Evolutionary conservation across 92 coral and sea anemone species (phyloP), one percentile per base, ranked within the genome.

Genomic region (Hydrozoanthus gracilis): DNA sequence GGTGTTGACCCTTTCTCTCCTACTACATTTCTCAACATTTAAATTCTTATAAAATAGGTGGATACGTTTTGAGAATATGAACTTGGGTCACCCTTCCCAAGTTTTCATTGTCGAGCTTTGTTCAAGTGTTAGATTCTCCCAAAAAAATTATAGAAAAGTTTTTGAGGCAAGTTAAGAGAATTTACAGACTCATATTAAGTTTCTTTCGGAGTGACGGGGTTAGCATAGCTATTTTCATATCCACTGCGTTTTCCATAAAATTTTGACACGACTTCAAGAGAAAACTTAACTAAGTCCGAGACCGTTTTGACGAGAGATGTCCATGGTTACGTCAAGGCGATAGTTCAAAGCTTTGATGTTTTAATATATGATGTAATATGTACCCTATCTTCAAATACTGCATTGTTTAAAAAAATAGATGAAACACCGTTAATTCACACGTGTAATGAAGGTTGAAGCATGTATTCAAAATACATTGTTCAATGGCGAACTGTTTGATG

Each of bases 401-500:
- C 61, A 8, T 74, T 27, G 39, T 27, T 27, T 27, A 54, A 7
- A 74, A 48, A 60, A 60, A 74, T 48, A 49, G 79, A 14, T 50
- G 56, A 50, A 48, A 48, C 60, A 15, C 79, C 48, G 79, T 47
- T 48, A 50, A 74, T 74, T 74, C 5, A 18, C 72, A 20, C 72
- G 35, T 67, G 72, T 67, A 67, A 67, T 74, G 20, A 45, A 16
- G 7, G 44, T 8, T 74, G 79, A 44, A 74, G 39, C 79, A 74
- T 74, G 79, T 50, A 74, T 74, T 74, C 79, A 74, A 74, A 74
- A 74, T 50, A 74, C 79, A 50, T n/a, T 49, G 62, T 16, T 74
- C 16, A 74, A 48, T 74, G 48, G 51, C 51, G 18, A 74, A 74
- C 51, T 18, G 79, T 44, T 8, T 74, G 79, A 45, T 47, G 79